A percentile compares a stretch with the other conserved stretches of the same genome.
These are phyloP conservation scores for Drosophila birchii DNA, from an alignment of 2,888 invertebrate species.

Conservation along the genomic window DNA sequence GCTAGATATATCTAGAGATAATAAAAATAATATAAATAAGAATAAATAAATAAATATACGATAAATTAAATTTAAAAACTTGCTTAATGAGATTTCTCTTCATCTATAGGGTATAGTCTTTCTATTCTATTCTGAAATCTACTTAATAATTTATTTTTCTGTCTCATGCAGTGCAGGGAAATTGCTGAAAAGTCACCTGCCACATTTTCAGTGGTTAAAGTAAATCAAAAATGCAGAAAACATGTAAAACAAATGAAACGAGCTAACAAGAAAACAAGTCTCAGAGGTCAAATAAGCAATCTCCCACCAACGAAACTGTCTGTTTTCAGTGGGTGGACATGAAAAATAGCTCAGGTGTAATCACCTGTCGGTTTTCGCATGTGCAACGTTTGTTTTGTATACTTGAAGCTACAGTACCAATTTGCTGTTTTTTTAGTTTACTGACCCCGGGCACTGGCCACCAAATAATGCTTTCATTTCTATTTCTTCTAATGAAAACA, in stretches of 20 bases:
- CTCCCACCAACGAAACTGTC: not conserved
- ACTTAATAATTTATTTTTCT: not conserved
- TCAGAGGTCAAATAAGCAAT: constrained; percentile 8
- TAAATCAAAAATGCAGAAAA: constrained; percentile 14
- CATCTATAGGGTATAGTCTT: no score
- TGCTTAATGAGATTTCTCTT: no score
- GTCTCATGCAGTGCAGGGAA: not conserved
- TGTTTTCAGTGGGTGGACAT: constrained; percentile 9
- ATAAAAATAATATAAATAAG: no score
- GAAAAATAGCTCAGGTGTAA: constrained; percentile 28
- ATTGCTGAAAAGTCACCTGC: constrained; percentile 1
- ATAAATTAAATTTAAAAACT: no score
- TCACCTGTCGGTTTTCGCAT: constrained; percentile 51
- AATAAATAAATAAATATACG: no score
- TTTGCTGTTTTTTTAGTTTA: not conserved
- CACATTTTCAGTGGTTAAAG: not conserved
- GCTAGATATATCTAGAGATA: no score
- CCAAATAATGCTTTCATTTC: not conserved
- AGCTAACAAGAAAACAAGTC: constrained; percentile 3
- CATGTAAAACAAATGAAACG: constrained; percentile 3
- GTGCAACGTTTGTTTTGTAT: constrained; percentile 50
- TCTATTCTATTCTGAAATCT: not conserved
- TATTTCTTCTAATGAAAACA: constrained; percentile 12
- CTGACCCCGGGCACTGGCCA: constrained; percentile 1
- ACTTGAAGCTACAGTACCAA: constrained; percentile 50